Evolutionary conservation across 2,888 invertebrate species (phyloP), one percentile per base, ranked within the genome.

Genomic region (Heliconius hortense): DNA sequence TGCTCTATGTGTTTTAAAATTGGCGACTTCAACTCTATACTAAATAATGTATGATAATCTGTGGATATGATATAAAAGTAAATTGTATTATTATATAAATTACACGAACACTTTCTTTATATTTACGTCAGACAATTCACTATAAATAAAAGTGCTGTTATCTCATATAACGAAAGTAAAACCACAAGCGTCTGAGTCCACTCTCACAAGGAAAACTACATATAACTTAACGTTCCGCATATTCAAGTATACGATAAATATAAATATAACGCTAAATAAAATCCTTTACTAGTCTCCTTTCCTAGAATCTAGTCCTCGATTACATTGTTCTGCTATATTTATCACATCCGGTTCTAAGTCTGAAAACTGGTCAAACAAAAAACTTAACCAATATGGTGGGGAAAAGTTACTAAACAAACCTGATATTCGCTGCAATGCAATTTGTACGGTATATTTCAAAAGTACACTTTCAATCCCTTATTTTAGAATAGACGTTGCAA

Each of bases 401-500:
- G 76, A 77, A 70, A 76, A 70, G 76, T 78, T 78, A 75, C 78
- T 76, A 78, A 70, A 78, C 70, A 76, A 78, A 78, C 76, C 62
- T 73, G 78, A 76, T 76, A 78, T 73, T 67, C 62, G 56, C 24
- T 60, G 69, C 74, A 78, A 76, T 72, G 39, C 72, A 53, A 78
- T 76, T 78, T 78, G 63, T 69, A 76, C 78, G 78, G 72, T 74
- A 70, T 76, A 72, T 76, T 78, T 70, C 76, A 74, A 74, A 74
- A 78, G 60, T 60, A 39, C 60, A 66, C 74, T 72, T 78, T 74
- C 75, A 75, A 75, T 66, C 75, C 75, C 75, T 75, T 75, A 75
- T 75, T 66, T 71, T 59, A 56, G 56, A 53, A 5, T 39, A 43
- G 60, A 21, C n/a, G 56, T 56, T 69, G 39, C 71, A 13, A 69